A percentile compares a stretch with the other conserved stretches of the same genome.
phyloP scores from a whole-genome alignment of 2,797 vertebrate genomes.

The Chaunax sp. region DNA sequence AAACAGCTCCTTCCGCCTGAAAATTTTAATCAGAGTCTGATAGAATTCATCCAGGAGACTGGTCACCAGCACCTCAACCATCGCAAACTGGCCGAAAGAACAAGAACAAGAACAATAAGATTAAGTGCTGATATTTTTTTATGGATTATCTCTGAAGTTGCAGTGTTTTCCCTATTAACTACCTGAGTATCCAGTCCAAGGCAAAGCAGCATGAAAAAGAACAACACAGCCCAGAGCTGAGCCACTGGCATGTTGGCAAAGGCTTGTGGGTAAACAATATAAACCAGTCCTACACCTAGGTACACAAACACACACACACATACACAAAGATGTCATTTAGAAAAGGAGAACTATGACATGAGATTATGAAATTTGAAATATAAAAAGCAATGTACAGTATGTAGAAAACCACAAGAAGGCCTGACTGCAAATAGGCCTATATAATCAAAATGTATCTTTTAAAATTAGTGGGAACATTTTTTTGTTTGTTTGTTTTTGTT shows the following conservation, averaged over 20 bases:
- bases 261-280: conserved; percentile 86
- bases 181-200: conserved; percentile 87
- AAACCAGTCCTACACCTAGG: conserved; percentile 84
- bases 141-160: neutral
- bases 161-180: neutral
- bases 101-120: neutral
- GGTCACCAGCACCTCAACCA: conserved; percentile 87
- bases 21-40: conserved; percentile 57
- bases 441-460: too few species aligned
- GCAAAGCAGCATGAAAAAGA: conserved; percentile 87
- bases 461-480: too few species aligned
- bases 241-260: conserved; percentile 84
- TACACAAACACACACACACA: conserved; percentile 5
- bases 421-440: too few species aligned
- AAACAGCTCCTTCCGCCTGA: conserved; percentile 82
- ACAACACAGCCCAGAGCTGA: conserved; percentile 85
- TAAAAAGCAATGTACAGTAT: neutral
- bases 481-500: too few species aligned
- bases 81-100: conserved; percentile 78
- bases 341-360: neutral
- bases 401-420: too few species aligned
- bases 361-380: neutral
- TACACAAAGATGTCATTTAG: neutral
- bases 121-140: neutral
- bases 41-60: conserved; percentile 80